Evolutionary conservation across 2,888 invertebrate genomes (phyloP), one percentile per base, ranked within the genome.

Genomic region (Xestobium rufovillosum): DNA sequence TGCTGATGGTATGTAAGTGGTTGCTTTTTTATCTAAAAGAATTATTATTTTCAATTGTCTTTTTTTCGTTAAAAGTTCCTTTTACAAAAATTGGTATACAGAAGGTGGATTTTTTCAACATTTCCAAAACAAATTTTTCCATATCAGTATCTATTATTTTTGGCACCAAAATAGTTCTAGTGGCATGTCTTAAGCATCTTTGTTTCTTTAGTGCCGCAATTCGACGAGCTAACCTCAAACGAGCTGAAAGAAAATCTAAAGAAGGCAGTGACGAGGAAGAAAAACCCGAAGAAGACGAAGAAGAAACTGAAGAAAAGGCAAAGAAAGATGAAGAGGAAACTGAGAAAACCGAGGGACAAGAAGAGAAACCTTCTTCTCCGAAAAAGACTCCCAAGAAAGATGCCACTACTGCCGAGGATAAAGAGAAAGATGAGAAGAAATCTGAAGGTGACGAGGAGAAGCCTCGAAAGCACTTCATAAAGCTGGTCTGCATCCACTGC

Each of bases 401-500:
- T 49, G 31, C 60, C 59, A 2, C 26, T 10, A 31, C 11, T 8
- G 14, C 37, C 9, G 40, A 41, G 4, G 50, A 54, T 14, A 42
- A 42, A 4, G 23, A 19, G n/a, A n/a, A n/a, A n/a, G 52, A 51
- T 14, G 50, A 51, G 8, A 52, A 52, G 34, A 56, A 55, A 14
- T 58, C 58, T 3, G 54, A 52, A 16, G 54, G 56, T 12, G 68
- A 68, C 42, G 61, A 67, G 43, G 44, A 57, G 26, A 14, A 59
- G 47, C 34, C 56, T 49, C 51, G 57, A 52, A 52, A 60, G 42
- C 53, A 66, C 17, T 84, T 76, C 57, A 82, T 86, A 39, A 81
- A 80, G 48, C 68, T 88, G 27, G 69, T 72, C 17, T 88, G 88
- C 56, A 82, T 83, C 1, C 87, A 87, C 59, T 88, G 88, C 61